Base-by-base conservation (phyloP, 2,113 vertebrate species). In the Tursiops truncatus region DNA sequence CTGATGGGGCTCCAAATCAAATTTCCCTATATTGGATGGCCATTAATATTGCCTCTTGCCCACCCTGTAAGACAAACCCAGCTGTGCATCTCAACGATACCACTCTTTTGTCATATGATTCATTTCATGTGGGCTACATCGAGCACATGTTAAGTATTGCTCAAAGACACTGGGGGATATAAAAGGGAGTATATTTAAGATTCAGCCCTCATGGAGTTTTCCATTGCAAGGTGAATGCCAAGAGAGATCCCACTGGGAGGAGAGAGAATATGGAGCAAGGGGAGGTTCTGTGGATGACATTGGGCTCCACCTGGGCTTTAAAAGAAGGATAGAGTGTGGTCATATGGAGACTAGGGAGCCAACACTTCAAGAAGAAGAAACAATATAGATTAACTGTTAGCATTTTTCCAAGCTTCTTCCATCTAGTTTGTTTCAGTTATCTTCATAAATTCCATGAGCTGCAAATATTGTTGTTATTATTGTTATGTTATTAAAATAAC, bases 331-430 rank as follows among this genome's bases (percentile, higher is more conserved):
- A 33, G 5, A 23, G 2, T 85, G 38, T 73, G 58, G 26, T 15
- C 14, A 28, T 18, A 2, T 11, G 38, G 33, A 26, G 3, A 44
- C 28, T 20, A 1, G 20, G n/a, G 4, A 60, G 17, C 38, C 33
- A 74, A 62, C 28, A 63, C 12, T 44, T 77, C 13, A 50, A 8
- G 38, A 25, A 81, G 25, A 85, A 67, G 18, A 67, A 33, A 18
- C 0, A 31, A 3, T 28, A 20, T 33, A 15, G 17, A 2, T 15
- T 56, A 13, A 25, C 2, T 0, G 9, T 31, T 60, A 20, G 4
- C n/a, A 81, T 44, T n/a, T 47, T 56, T 70, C 25, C 44, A 65
- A 14, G 12, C 76, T 89, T 76, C n/a, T 65, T 81, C 74, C 41
- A 50, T 50, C 21, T 38, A 41, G 17, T n/a, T 79, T 81, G 26